Conservation (phyloP, 2,113 vertebrate genomes). For the Cheirogaleus medius region DNA sequence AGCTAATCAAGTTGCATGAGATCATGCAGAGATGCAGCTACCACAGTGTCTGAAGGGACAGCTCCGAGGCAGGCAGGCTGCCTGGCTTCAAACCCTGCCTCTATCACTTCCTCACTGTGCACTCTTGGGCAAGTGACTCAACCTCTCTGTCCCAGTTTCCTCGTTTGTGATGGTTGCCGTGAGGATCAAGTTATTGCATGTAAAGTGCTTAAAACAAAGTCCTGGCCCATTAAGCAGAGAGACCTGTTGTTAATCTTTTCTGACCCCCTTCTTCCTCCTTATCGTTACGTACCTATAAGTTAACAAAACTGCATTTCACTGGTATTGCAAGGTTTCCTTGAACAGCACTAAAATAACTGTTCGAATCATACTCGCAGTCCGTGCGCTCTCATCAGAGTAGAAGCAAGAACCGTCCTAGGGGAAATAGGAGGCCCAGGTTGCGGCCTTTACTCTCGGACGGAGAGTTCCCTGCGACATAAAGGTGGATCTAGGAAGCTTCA, state of each 20-base stretch:
- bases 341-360: neutral
- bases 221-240: no score
- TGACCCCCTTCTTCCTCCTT: neutral
- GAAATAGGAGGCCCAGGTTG: neutral
- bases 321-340: neutral
- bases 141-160: neutral
- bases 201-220: neutral
- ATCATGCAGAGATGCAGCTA: neutral
- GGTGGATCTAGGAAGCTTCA: neutral
- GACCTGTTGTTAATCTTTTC: neutral
- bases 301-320: neutral
- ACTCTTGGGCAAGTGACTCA: neutral
- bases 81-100: neutral
- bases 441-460: neutral
- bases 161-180: neutral
- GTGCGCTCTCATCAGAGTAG: neutral
- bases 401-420: neutral
- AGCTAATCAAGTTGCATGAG: neutral
- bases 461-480: neutral
- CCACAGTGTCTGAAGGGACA: neutral
- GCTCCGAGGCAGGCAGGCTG: neutral
- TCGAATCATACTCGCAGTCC: neutral
- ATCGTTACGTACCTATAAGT: neutral
- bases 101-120: neutral
- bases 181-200: neutral